Evolutionary conservation across 2,888 invertebrate species (phyloP).

Genomic region (Drosophila percnosoma): DNA sequence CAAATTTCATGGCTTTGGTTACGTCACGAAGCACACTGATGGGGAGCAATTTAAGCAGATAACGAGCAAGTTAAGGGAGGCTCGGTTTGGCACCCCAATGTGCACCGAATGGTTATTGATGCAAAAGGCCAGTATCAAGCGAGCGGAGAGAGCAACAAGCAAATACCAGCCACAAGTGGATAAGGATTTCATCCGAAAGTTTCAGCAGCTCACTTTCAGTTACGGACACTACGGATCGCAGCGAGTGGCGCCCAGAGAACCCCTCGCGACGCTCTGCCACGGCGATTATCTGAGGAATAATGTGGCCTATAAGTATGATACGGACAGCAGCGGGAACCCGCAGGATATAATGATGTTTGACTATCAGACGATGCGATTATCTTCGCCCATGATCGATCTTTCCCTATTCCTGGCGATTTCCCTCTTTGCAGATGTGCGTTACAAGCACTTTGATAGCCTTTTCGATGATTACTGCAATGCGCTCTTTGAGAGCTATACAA

Average conservation of each 20-base stretch:
- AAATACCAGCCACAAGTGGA: constrained; percentile 71
- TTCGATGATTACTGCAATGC: constrained; percentile 79
- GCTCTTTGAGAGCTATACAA: constrained; percentile 56
- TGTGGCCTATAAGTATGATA: constrained; percentile 82
- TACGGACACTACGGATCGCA: constrained; percentile 62
- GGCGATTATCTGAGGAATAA: constrained; percentile 84
- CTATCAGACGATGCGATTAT: constrained; percentile 82
- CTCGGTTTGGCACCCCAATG: constrained; percentile 62
- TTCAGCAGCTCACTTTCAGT: constrained; percentile 51
- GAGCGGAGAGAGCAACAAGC: constrained; percentile 52
- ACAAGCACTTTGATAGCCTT: constrained; percentile 73
- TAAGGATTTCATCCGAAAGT: constrained; percentile 66
- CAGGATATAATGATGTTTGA: constrained; percentile 83
- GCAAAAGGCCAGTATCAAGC: constrained; percentile 37
- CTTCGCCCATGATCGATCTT: constrained; percentile 84
- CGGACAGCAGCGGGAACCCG: constrained; percentile 57
- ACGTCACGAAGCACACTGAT: constrained; percentile 76
- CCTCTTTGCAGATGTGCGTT: constrained; percentile 74
- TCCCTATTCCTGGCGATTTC: constrained; percentile 78
- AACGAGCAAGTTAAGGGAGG: constrained; percentile 65
- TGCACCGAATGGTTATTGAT: constrained; percentile 52
- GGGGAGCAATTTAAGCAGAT: constrained; percentile 65
- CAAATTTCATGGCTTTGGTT: constrained; percentile 82
- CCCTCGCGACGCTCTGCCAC: constrained; percentile 82
- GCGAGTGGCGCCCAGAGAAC: constrained; percentile 80